Evolutionary conservation across 2,797 vertebrate genomes (phyloP), one percentile per base, ranked within the genome.

Genomic region (Eurystomus glaucurus): DNA sequence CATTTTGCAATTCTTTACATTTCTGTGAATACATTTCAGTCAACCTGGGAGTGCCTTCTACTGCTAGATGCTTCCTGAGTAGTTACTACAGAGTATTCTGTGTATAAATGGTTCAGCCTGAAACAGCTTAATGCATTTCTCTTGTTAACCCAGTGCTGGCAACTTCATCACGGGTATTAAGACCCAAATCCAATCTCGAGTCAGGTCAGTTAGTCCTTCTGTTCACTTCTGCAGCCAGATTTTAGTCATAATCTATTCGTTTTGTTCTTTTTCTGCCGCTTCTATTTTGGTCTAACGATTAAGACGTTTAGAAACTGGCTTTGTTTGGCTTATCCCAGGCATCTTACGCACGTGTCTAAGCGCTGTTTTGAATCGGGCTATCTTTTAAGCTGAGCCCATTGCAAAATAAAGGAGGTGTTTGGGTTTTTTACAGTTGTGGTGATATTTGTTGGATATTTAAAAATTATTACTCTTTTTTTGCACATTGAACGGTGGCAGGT

Each of bases 171-270:
- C 60, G 61, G 46, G 21, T 91, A 57, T 89, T 95, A 94, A 91
- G 88, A 54, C 77, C 74, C 74, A 89, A 93, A 85, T 87, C 81
- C 91, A 74, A 16, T 91, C 72, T 76, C 4, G 3, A 83, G 86
- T 89, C 81, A 66, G 57, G 90, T 93, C 95, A 75, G 88, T 96
- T 95, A 80, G 94, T 89, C 90, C 93, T 93, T 90, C 88, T 92
- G 88, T 65, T 92, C 76, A 6, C 55, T 86, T 92, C 35, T 92
- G 80, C 51, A 88, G 48, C 28, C 58, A 84, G 66, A 58, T 90
- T 91, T 69, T 79, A 46, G 41, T 92, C 81, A 58, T 43, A 66
- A 90, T 84, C 85, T 58, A 28, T 41, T 50, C 19, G 26, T 74
- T 85, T 76, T 81, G 79, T 66, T 83, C 54, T 78, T 93, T 93